phyloP scores from a whole-genome alignment of 2,113 vertebrate genomes.

The Coracopsis vasa region DNA sequence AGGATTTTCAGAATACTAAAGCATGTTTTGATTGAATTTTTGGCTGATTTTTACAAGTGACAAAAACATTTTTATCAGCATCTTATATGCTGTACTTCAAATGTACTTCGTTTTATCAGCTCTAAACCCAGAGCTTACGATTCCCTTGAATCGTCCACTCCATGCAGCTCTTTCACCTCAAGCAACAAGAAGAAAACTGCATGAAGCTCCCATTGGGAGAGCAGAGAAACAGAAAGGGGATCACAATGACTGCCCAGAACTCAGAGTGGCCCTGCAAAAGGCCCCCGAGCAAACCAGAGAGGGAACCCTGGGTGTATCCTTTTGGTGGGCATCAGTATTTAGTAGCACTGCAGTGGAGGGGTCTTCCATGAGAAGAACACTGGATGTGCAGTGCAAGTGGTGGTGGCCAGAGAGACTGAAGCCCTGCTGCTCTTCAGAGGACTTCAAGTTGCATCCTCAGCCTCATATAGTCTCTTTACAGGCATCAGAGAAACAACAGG shows the following conservation, averaged over 20 bases:
- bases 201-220: not conserved
- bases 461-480: not conserved
- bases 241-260: rapidly evolving
- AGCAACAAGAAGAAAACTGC: not conserved
- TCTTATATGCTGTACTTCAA: not conserved
- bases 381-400: not conserved
- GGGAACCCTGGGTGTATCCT: too few relatives aligned
- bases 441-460: not conserved
- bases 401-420: not conserved
- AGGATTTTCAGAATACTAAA: not conserved
- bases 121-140: not conserved
- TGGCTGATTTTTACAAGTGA: not conserved
- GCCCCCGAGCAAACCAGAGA: not conserved
- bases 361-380: not conserved
- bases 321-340: not conserved
- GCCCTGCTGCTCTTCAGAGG: not conserved
- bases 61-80: not conserved
- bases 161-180: not conserved
- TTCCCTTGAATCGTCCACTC: not conserved
- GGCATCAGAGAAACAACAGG: not conserved
- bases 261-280: not conserved
- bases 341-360: rapidly evolving
- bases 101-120: not conserved
- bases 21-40: not conserved
- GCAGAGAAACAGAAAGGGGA: not conserved